These are phyloP conservation scores for Lagodon rhomboides DNA, from an alignment of 2,797 vertebrate genomes.

Conservation along the genomic window DNA sequence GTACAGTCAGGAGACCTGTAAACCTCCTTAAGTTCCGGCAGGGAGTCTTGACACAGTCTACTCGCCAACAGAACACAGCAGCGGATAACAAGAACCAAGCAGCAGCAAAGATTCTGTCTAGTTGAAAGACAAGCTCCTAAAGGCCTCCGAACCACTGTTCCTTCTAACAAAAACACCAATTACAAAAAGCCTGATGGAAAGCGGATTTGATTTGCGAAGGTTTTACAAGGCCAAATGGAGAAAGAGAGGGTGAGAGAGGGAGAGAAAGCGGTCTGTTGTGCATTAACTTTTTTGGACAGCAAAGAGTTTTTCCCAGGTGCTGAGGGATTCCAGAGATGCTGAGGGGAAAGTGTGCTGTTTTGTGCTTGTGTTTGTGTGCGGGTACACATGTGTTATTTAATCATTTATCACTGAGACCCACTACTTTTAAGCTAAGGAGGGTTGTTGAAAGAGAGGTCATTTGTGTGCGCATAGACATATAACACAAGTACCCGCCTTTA, in stretches of 20 bases:
- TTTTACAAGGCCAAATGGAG: conserved; percentile 81
- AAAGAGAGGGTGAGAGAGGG: conserved; percentile 41
- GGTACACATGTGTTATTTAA: conserved; percentile 42
- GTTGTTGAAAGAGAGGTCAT: conserved; percentile 42
- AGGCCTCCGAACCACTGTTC: conserved; percentile 52
- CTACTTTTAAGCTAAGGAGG: conserved; percentile 23
- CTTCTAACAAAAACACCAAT: conserved; percentile 75
- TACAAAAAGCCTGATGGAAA: conserved; percentile 73
- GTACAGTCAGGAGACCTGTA: conserved; percentile 20
- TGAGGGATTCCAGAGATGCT: conserved; percentile 71
- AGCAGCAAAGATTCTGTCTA: conserved; percentile 48
- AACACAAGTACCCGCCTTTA: conserved; percentile 46
- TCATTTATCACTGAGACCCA: conserved; percentile 52
- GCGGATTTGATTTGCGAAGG: conserved; percentile 76
- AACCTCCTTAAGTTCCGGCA: conserved; percentile 19
- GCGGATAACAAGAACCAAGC: conserved; percentile 54
- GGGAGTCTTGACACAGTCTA: conserved; percentile 29
- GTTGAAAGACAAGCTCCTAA: conserved; percentile 69
- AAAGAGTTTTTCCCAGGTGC: conserved; percentile 81
- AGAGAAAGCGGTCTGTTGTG: conserved; percentile 75
- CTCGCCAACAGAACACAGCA: conserved; percentile 21
- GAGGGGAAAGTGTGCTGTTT: conserved; percentile 63
- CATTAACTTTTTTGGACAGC: conserved; percentile 76
- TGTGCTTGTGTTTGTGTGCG: conserved; percentile 45
- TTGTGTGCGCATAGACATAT: conserved; percentile 3